Evolutionary conservation across 92 coral and sea anemone species (phyloP).

Genomic region (Montipora capitata): DNA sequence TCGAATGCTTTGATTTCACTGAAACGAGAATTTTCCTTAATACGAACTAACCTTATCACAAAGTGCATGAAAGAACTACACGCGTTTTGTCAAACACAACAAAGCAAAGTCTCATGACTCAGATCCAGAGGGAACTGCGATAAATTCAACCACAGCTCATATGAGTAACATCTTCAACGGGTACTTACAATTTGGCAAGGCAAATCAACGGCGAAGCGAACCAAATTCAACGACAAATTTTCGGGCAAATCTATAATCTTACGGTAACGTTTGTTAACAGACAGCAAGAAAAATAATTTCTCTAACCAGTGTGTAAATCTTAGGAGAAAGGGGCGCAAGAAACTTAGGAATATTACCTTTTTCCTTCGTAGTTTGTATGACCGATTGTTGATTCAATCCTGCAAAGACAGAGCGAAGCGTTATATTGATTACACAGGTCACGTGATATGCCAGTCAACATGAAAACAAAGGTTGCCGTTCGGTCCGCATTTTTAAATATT

Average conservation of each 20-base stretch:
- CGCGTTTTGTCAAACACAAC: conserved; percentile 5
- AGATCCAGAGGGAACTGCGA: not conserved
- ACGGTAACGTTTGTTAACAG: conserved; percentile 28
- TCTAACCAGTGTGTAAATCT: conserved; percentile 14
- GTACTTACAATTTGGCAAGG: not conserved
- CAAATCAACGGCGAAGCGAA: conserved; percentile 33
- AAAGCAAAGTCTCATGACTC: not conserved
- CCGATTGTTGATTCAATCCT: conserved; percentile 34
- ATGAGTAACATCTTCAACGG: conserved; percentile 10
- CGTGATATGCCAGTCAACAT: conserved; percentile 63
- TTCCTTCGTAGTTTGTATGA: conserved; percentile 13
- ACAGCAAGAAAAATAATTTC: conserved; percentile 6
- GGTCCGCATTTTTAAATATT: not conserved
- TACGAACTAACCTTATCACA: not conserved
- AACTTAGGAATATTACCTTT: conserved; percentile 45
- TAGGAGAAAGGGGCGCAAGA: not conserved
- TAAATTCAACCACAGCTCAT: not conserved
- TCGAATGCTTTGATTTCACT: not conserved
- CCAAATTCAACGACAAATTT: conserved; percentile 11
- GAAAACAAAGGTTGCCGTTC: conserved; percentile 50
- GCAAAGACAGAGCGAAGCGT: conserved; percentile 54
- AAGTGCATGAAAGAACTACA: not conserved
- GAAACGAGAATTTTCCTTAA: not conserved
- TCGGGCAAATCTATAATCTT: not conserved
- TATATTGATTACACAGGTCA: conserved; percentile 53